These are phyloP conservation scores for Anolis apletophallus DNA, from an alignment of 2,797 vertebrate species.

Conservation along the genomic window DNA sequence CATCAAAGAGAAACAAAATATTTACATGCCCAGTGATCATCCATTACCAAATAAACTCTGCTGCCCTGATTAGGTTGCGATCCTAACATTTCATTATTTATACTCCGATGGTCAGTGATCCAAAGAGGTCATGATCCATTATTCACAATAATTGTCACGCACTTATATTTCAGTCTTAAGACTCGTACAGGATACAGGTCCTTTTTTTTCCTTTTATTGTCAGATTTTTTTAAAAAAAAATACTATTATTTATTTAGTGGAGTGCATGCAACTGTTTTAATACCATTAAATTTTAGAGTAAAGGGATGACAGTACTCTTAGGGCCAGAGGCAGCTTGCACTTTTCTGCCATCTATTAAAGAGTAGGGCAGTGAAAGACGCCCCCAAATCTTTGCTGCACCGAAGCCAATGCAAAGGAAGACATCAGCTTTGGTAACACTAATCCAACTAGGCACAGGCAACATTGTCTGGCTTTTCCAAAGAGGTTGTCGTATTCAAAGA, in stretches of 20 bases:
- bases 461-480: not conserved
- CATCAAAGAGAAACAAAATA: too few relatives aligned
- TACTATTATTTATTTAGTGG: not conserved
- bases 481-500: not conserved
- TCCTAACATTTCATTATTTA: too few relatives aligned
- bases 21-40: too few relatives aligned
- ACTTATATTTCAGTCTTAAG: not conserved
- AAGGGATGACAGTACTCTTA: too few relatives aligned
- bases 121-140: too few relatives aligned
- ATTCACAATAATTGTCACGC: too few relatives aligned
- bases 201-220: not conserved
- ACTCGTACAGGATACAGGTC: not conserved
- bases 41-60: too few relatives aligned
- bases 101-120: too few relatives aligned
- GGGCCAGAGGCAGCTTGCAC: not conserved
- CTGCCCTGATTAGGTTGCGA: too few relatives aligned
- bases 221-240: not conserved
- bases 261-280: not conserved
- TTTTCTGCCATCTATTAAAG: not conserved
- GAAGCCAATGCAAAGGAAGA: not conserved
- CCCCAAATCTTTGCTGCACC: fast-evolving
- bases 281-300: not conserved
- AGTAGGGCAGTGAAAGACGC: not conserved
- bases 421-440: conserved; percentile 2
- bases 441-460: not conserved